These are phyloP conservation scores for Galaxea fascicularis DNA, from an alignment of 92 coral and sea anemone genomes.

Conservation along the genomic window DNA sequence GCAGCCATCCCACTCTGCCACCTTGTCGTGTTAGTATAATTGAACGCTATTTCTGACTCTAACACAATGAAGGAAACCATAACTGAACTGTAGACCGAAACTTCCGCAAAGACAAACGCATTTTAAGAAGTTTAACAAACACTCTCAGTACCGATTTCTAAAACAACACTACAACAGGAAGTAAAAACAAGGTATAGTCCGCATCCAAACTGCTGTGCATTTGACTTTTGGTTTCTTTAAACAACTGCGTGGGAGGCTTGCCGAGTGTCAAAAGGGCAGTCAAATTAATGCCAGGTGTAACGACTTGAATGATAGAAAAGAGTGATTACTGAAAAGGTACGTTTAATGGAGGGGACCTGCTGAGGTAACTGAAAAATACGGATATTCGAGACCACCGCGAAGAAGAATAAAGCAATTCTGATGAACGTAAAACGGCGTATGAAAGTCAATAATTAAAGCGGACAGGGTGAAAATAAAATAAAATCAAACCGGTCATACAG, in stretches of 20 bases:
- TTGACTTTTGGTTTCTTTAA: neutral
- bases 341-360: too few relatives aligned
- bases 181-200: neutral
- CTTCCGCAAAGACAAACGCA: neutral
- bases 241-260: neutral
- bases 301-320: too few relatives aligned
- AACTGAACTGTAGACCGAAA: neutral
- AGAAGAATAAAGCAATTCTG: too few relatives aligned
- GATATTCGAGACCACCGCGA: too few relatives aligned
- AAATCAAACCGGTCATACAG: too few relatives aligned
- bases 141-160: neutral
- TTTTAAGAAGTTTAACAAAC: neutral
- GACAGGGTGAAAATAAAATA: too few relatives aligned
- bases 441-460: too few relatives aligned
- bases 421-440: too few relatives aligned
- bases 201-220: neutral
- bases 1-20: neutral
- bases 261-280: neutral
- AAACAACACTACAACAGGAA: neutral
- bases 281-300: too few relatives aligned
- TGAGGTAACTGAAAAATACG: too few relatives aligned
- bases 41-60: neutral
- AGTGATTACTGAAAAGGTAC: too few relatives aligned
- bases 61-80: neutral
- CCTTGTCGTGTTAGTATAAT: neutral